Base-by-base conservation (phyloP, 1,140 invertebrate genomes). In the Aphelenchoides avenae region DNA sequence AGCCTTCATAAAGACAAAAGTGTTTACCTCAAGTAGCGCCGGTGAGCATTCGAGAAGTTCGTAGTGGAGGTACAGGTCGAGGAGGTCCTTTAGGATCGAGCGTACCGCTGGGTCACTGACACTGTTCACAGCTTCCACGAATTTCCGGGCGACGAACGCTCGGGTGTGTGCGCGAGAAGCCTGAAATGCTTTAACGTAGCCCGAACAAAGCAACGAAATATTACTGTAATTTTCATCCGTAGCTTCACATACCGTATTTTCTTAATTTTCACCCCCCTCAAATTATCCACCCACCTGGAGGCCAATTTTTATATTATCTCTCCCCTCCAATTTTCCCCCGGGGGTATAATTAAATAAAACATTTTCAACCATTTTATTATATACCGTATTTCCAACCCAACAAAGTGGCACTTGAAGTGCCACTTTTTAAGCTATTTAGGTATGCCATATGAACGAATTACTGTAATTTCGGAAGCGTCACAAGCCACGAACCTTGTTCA, bases 391-490 rank as follows among this genome's bases (percentile, higher is more conserved):
- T 40, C 27, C 30, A 71, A 43, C n/a, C n/a, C n/a, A 1, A 61
- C 54, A 15, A 71, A 36, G 22, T 76, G 73, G 33, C 64, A n/a
- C n/a, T n/a, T n/a, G n/a, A n/a, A n/a, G n/a, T n/a, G n/a, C n/a
- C n/a, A n/a, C n/a, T n/a, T n/a, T n/a, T n/a, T n/a, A n/a, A n/a
- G n/a, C n/a, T n/a, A n/a, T n/a, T n/a, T n/a, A n/a, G n/a, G n/a
- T n/a, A 48, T 13, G 77, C 68, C 40, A 73, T 64, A 48, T 78
- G 75, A 54, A 77, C 68, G 55, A 76, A n/a, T n/a, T n/a, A n/a
- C n/a, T n/a, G n/a, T n/a, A n/a, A n/a, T n/a, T n/a, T n/a, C n/a
- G n/a, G n/a, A n/a, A n/a, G n/a, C n/a, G n/a, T n/a, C n/a, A n/a
- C n/a, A n/a, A n/a, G n/a, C n/a, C n/a, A n/a, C n/a, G n/a, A 42